Evolutionary conservation across 2,113 vertebrate species (phyloP).

Genomic region (Rhinopithecus roxellana): DNA sequence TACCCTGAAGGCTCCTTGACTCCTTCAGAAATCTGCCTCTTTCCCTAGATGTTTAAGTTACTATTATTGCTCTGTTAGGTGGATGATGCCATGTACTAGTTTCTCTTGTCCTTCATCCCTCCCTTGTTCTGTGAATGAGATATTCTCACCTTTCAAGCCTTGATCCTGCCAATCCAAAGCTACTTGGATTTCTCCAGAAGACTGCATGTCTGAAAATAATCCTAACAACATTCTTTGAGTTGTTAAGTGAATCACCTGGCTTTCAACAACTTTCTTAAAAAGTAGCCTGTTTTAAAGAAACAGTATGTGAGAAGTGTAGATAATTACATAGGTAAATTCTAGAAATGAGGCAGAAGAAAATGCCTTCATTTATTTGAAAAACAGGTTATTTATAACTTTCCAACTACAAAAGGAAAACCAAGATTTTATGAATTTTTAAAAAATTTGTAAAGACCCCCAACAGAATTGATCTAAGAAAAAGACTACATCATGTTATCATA

Average conservation of each 20-base stretch:
- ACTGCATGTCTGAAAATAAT: not conserved
- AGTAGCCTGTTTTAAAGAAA: not conserved
- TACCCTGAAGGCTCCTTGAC: not conserved
- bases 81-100: accelerated
- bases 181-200: not conserved
- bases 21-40: not conserved
- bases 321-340: not conserved
- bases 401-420: not conserved
- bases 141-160: not conserved
- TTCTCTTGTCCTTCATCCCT: not conserved
- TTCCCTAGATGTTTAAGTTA: not conserved
- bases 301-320: not conserved
- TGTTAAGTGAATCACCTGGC: not conserved
- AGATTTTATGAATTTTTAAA: not conserved
- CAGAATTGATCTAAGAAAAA: not conserved
- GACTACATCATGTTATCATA: not conserved
- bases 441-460: not conserved
- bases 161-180: not conserved
- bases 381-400: not conserved
- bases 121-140: not conserved
- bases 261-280: constrained; percentile 10
- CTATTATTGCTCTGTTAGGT: not conserved
- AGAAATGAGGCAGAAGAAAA: constrained; percentile 28
- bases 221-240: not conserved
- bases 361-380: not conserved